phyloP scores from a whole-genome alignment of 2,797 vertebrate species.

The Poecilia picta region DNA sequence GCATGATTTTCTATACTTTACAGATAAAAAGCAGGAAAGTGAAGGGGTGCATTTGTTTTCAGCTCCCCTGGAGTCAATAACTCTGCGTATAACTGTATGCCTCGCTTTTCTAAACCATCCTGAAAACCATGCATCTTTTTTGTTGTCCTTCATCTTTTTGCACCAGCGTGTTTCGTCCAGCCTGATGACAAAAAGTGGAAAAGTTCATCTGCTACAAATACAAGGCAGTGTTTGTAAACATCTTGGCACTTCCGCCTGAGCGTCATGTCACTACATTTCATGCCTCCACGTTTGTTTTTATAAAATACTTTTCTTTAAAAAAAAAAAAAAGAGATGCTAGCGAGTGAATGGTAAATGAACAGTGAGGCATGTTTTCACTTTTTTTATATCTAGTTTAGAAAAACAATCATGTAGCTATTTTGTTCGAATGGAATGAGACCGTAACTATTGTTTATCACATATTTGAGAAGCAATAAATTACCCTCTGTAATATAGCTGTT shows the following conservation, averaged over 20 bases:
- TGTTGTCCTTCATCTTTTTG: background rate
- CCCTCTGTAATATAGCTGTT: slow-evolving; percentile 72
- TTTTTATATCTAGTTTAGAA: slow-evolving; percentile 58
- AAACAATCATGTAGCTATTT: slow-evolving; percentile 73
- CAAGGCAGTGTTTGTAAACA: slow-evolving; percentile 32
- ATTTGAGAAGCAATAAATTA: slow-evolving; percentile 73
- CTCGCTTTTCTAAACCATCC: background rate
- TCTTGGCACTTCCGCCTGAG: slow-evolving; percentile 65
- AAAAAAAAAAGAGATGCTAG: slow-evolving; percentile 31
- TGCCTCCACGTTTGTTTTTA: slow-evolving; percentile 37
- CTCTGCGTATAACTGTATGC: background rate
- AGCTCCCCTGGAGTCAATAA: background rate
- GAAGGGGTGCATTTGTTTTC: background rate
- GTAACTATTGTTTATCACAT: slow-evolving; percentile 62
- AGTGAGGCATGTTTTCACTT: slow-evolving; percentile 55
- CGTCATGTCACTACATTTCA: slow-evolving; percentile 47
- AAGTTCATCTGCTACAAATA: background rate
- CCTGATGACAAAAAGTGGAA: background rate
- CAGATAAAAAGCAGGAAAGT: background rate
- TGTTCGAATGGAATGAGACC: slow-evolving; percentile 61
- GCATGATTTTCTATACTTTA: background rate
- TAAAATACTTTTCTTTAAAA: slow-evolving; percentile 24
- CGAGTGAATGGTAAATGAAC: slow-evolving; percentile 47
- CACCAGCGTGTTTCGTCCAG: background rate
- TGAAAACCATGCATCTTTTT: background rate